Percentiles rank a stretch among this genome's conserved stretches.
These are phyloP conservation scores for Pachyuromys duprasi DNA, from an alignment of 2,797 vertebrate genomes.

Conservation along the genomic window DNA sequence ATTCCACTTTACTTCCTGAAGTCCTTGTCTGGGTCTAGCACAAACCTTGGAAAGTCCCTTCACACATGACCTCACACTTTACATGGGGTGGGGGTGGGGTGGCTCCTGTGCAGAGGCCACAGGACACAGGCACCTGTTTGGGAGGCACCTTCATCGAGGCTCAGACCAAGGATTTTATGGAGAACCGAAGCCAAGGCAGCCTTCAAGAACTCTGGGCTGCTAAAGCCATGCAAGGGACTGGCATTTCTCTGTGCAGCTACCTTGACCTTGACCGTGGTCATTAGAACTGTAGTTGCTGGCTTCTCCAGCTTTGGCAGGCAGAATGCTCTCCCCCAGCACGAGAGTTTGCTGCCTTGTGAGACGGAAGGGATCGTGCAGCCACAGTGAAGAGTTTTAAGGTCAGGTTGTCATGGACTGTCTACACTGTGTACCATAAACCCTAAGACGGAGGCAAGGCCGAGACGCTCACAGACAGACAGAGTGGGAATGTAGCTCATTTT, in stretches of 20 bases:
- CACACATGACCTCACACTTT: neutral
- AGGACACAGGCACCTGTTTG: neutral
- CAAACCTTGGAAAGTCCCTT: neutral
- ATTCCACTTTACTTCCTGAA: neutral
- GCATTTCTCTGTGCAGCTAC: neutral
- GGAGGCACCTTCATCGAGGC: neutral
- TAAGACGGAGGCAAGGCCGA: neutral
- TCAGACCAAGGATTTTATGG: neutral
- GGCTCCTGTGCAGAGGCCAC: neutral
- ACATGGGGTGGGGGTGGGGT: neutral
- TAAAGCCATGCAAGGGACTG: neutral
- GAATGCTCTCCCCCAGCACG: neutral
- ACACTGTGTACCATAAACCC: neutral
- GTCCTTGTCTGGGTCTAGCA: neutral
- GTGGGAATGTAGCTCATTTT: neutral
- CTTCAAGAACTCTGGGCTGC: neutral
- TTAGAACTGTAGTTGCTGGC: neutral
- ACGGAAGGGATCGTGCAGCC: neutral
- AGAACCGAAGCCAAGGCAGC: constrained; percentile 38
- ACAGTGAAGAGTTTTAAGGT: neutral
- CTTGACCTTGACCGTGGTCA: neutral
- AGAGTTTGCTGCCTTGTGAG: neutral
- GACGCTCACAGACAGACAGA: neutral
- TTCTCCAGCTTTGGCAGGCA: neutral
- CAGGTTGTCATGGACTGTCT: neutral